Base-by-base conservation (phyloP, 2,113 vertebrate genomes). In the Dicerorhinus sumatrensis region DNA sequence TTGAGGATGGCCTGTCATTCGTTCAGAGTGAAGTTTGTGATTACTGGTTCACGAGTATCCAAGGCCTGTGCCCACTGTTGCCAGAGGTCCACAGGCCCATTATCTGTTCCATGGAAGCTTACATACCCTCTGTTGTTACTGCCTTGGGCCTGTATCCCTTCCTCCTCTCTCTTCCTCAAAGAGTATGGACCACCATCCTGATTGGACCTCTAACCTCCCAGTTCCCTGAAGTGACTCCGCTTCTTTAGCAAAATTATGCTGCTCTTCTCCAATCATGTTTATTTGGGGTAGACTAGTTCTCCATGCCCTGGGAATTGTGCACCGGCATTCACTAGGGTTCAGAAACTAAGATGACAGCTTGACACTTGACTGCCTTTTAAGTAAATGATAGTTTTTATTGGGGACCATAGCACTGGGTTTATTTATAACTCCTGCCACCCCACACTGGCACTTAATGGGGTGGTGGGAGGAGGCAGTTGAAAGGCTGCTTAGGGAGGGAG, bases 281-380 rank as follows among this genome's bases (percentile, higher is more conserved):
- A 85, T 89, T 83, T 79, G 62, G 33, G 58, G 42, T 58, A 89
- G 31, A 54, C 39, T 77, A 36, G 7, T 83, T 96, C 70, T 79
- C 70, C 6, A 3, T 51, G 58, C 70, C 14, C 76, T 65, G 20
- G 20, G n/a, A 76, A 86, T 63, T 93, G 25, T 39, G 4, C 70
- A 3, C 56, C 90, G 75, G 67, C 36, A 27, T 83, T 75, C 27
- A 75, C 42, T 33, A 21, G 77, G 58, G n/a, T 76, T 80, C 67
- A 80, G 58, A 82, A 94, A 80, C 88, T n/a, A n/a, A 42, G 20
- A 36, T 94, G 95, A 77, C 85, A 96, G 18, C 60, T 89, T 81
- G 95, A 95, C 65, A 73, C 80, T 63, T 77, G 54, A 83, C 42
- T 86, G 21, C 7, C 62, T 88, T 87, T 89, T 80, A 95, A 72